Evolutionary conservation across 2,797 vertebrate genomes (phyloP).

Genomic region (Hylomyscus alleni): DNA sequence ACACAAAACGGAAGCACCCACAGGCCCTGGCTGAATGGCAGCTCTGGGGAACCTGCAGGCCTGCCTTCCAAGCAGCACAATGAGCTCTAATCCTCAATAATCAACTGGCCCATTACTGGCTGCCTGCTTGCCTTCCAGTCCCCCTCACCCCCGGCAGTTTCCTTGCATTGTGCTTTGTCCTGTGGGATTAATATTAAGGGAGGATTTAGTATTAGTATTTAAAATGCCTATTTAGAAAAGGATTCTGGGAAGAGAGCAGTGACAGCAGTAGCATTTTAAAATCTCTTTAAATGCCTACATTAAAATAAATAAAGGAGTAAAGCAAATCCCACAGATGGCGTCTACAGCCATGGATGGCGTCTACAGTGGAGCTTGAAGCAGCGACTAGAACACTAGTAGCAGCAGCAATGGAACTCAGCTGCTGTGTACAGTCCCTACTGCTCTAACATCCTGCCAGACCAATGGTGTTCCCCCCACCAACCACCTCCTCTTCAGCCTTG

Average conservation of each 20-base stretch:
- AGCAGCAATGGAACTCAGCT: constrained; percentile 48
- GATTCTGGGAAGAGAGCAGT: constrained; percentile 20
- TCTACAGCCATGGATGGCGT: not conserved
- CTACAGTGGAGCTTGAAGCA: not conserved
- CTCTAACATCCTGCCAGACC: not conserved
- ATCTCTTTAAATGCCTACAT: constrained; percentile 41
- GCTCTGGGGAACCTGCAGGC: not conserved
- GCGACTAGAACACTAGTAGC: constrained; percentile 64
- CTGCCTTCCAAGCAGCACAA: not conserved
- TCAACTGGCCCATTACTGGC: not conserved
- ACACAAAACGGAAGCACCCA: not conserved
- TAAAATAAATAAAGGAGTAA: not conserved
- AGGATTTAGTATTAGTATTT: constrained; percentile 34
- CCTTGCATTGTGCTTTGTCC: not conserved
- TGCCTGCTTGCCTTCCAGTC: not conserved
- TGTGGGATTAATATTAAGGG: not conserved
- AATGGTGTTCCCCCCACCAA: constrained; percentile 69
- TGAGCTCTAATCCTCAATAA: constrained; percentile 9
- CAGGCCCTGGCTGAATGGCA: not conserved
- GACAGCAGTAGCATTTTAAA: constrained; percentile 39
- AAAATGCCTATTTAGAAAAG: constrained; percentile 50
- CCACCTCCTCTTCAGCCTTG: constrained; percentile 62
- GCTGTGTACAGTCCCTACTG: constrained; percentile 25
- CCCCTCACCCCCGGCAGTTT: not conserved
- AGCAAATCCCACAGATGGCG: not conserved